Evolutionary conservation across 2,888 invertebrate genomes (phyloP), one percentile per base, ranked within the genome.

Genomic region (Scelioninae gen. 1): DNA sequence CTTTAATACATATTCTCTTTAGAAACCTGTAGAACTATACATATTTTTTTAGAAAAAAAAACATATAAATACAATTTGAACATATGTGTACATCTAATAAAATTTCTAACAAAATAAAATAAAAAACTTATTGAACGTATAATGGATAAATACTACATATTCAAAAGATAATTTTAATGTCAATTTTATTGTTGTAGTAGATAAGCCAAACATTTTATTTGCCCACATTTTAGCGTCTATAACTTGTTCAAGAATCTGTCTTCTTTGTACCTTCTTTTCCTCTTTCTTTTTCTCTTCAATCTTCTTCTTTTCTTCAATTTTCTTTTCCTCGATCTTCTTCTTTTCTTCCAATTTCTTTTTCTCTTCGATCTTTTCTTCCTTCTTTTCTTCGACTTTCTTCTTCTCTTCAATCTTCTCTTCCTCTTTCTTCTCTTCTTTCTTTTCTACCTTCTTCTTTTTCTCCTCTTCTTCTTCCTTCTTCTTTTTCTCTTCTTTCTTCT

Each of bases 401-500:
- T 93, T 89, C 72, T 91, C 89, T 85, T 92, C 90, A 80, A 88
- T 84, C 76, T 88, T 85, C 85, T 88, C 84, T 80, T 85, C 77
- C 72, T 87, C 76, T 65, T 85, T 77, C 45, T 87, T 79, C 13
- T 69, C 78, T 68, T 87, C 84, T 86, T 83, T 88, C 77, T 85
- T 89, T 86, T 79, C 93, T 49, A 92, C 90, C 78, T 91, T 92
- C 80, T 91, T 91, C 88, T 88, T 89, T 86, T 84, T 87, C 77
- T 85, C 93, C 49, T 92, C 89, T 78, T 91, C 90, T 87, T 88
- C 89, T 85, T 83, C 88, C 88, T 87, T 72, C 93, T 58, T 92
- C 89, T 89, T n/a, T n/a, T n/a, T 86, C 81, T 88, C 80, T 84
- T 89, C 87, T 74, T 87, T 71, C 75, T 88, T 83, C 82, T 85